Evolutionary conservation across 2,888 invertebrate species (phyloP).

Genomic region (Dichetophora obliterata): DNA sequence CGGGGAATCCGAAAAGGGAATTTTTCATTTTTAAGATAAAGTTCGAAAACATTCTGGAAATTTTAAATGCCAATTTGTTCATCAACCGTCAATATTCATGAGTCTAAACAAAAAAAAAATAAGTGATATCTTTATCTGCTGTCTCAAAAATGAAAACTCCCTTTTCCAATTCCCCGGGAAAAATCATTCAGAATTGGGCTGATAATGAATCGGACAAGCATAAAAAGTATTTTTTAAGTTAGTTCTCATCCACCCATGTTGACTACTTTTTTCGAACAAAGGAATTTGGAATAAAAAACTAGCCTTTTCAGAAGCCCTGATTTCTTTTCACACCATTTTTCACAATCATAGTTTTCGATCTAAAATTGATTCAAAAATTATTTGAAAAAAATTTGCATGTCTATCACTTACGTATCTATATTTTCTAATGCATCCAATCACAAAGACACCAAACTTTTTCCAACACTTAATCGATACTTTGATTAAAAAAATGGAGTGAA

Average conservation of each 20-base stretch:
- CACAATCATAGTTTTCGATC: constrained; percentile 42
- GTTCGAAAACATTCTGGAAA: no score
- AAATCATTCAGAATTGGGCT: no score
- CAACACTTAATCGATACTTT: not conserved
- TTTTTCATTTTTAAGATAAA: no score
- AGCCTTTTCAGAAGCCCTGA: not conserved
- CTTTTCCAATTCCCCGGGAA: no score
- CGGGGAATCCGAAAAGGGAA: no score
- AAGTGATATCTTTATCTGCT: no score
- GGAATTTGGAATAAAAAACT: not conserved
- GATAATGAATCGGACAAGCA: not conserved
- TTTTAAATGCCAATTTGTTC: no score
- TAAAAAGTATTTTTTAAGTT: not conserved
- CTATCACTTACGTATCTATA: constrained; percentile 10
- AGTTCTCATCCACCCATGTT: not conserved
- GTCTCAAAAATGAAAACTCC: no score
- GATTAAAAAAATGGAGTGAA: not conserved
- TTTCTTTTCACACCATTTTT: constrained; percentile 24
- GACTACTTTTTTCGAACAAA: not conserved
- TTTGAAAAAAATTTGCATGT: constrained; percentile 34
- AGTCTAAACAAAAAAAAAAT: no score
- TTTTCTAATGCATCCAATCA: constrained; percentile 42
- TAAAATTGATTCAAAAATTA: constrained; percentile 37
- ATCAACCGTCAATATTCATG: no score
- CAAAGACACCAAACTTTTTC: constrained; percentile 34